These are phyloP conservation scores for Galeopsomyia nigrocyanea DNA, from an alignment of 2,888 invertebrate species.

Conservation along the genomic window DNA sequence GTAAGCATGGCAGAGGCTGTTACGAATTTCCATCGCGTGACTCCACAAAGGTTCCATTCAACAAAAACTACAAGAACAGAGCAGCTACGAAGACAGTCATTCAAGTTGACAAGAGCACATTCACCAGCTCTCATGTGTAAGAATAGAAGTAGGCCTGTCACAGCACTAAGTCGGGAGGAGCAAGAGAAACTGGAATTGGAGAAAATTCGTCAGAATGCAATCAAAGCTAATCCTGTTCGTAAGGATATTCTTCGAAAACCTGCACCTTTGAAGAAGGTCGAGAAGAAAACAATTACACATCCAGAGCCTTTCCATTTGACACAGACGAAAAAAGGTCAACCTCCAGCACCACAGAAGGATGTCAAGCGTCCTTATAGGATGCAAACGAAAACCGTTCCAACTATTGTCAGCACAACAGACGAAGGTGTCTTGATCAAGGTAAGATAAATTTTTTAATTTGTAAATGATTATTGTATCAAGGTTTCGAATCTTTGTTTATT, in stretches of 20 bases:
- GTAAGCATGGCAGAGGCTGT: constrained; percentile 73
- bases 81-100: constrained; percentile 49
- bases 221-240: constrained; percentile 78
- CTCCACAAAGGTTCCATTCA: constrained; percentile 72
- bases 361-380: constrained; percentile 21
- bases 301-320: constrained; percentile 78
- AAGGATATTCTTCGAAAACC: constrained; percentile 72
- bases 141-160: constrained; percentile 71
- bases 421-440: constrained; percentile 52
- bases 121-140: constrained; percentile 62
- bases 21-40: constrained; percentile 70
- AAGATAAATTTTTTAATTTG: not conserved
- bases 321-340: constrained; percentile 64
- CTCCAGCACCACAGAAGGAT: constrained; percentile 24
- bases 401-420: constrained; percentile 53
- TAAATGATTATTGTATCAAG: constrained; percentile 1
- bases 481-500: not conserved
- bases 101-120: constrained; percentile 57
- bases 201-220: constrained; percentile 76
- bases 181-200: constrained; percentile 75
- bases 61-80: constrained; percentile 55
- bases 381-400: constrained; percentile 51
- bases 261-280: constrained; percentile 62
- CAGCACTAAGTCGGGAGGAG: constrained; percentile 74
- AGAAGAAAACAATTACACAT: constrained; percentile 73